Percentiles rank a stretch among this genome's conserved stretches.
Conservation (phyloP, 2,888 invertebrate species). For the Rhingia rostrata region DNA sequence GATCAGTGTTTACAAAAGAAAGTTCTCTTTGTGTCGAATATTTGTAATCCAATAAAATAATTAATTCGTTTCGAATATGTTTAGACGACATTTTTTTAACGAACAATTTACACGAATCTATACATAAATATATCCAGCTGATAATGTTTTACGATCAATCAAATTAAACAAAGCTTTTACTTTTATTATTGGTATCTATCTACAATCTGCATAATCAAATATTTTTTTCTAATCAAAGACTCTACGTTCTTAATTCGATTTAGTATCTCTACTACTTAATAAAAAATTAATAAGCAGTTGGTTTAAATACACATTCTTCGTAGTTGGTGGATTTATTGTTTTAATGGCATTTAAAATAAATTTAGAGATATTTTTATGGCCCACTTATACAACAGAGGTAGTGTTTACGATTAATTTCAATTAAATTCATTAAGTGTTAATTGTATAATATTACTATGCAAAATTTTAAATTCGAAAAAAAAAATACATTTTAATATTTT, state of each 20-base stretch:
- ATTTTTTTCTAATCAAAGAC: not conserved
- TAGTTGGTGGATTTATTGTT: not conserved
- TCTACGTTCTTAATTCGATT: not conserved
- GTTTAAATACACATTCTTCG: constrained; percentile 25
- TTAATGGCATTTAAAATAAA: too few relatives aligned
- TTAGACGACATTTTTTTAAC: constrained; percentile 42
- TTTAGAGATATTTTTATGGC: too few relatives aligned
- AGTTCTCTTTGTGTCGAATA: not conserved
- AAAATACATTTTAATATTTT: too few relatives aligned
- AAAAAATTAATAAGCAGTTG: constrained; percentile 36
- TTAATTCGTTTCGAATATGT: not conserved
- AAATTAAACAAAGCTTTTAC: constrained; percentile 39
- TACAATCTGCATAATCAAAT: not conserved
- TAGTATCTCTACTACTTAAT: constrained; percentile 1
- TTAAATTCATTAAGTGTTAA: too few relatives aligned
- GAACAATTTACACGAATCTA: constrained; percentile 2
- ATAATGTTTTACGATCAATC: constrained; percentile 43
- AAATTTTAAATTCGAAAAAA: too few relatives aligned
- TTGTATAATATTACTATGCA: too few relatives aligned
- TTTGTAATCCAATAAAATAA: constrained; percentile 11
- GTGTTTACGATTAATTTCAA: too few relatives aligned
- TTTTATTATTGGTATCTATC: not conserved
- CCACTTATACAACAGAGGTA: too few relatives aligned
- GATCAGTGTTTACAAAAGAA: not conserved
- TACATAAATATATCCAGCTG: constrained; percentile 11